phyloP scores from a whole-genome alignment of 2,113 vertebrate genomes.

The Helogale parvula region DNA sequence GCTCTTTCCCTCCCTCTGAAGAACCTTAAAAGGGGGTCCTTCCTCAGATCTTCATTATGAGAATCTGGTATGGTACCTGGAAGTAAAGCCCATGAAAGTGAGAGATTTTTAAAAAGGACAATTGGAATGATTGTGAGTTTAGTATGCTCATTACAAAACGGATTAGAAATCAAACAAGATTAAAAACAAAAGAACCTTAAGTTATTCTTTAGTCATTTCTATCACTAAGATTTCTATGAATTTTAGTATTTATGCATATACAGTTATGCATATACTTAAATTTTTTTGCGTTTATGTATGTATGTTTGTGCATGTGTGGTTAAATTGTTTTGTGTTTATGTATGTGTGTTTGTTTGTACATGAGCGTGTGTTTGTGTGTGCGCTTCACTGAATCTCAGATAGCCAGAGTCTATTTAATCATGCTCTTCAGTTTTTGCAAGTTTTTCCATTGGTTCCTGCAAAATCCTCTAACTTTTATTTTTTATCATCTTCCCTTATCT shows the following conservation, averaged over 20 bases:
- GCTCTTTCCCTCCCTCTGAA: neutral
- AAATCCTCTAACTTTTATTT: neutral
- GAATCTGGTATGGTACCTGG: neutral
- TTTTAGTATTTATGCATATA: neutral
- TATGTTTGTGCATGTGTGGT: too few species aligned
- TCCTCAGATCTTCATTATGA: neutral
- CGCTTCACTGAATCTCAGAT: neutral
- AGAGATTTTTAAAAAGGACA: neutral
- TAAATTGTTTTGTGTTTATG: neutral
- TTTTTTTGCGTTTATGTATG: neutral
- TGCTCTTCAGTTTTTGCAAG: neutral
- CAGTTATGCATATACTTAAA: neutral
- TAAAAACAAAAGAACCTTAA: neutral
- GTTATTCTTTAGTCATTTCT: neutral
- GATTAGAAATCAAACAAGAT: neutral
- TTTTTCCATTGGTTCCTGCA: neutral
- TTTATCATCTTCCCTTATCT: neutral
- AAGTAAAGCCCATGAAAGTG: neutral
- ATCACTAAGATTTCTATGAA: neutral
- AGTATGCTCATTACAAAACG: neutral
- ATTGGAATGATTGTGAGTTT: neutral
- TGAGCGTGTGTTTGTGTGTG: accelerated
- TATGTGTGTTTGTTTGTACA: too few species aligned
- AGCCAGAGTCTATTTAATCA: neutral
- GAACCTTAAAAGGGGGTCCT: neutral